Evolutionary conservation across 2,113 vertebrate genomes (phyloP), one percentile per base, ranked within the genome.

Genomic region (Osmerus mordax): DNA sequence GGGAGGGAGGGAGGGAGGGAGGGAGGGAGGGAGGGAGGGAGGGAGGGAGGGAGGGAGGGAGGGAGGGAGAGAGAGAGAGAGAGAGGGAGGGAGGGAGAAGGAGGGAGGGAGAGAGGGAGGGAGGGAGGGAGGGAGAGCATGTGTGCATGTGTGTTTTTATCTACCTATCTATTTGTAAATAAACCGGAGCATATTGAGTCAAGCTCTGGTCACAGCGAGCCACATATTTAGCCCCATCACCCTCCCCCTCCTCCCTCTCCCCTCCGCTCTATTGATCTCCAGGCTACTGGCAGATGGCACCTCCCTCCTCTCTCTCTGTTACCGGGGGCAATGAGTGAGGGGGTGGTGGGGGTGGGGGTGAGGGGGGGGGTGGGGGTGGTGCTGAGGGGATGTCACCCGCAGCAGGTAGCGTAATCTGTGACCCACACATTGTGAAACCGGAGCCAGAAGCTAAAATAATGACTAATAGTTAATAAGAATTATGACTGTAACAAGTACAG

Each of bases 271-370:
- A 90, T 91, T 92, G 88, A 91, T 90, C 87, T 86, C 58, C 18
- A 64, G 83, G 82, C 80, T 81, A 78, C 87, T 83, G 87, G 88
- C 90, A 91, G 91, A 91, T 91, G 91, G 90, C 74, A 75, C 36
- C 23, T 18, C 23, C 7, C 76, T 13, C 60, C 32, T 74, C 77
- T 70, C 76, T 65, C 77, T 61, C 80, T 74, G 83, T 88, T 82
- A 89, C 84, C 23, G 81, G 69, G 80, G 84, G 86, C 76, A 89
- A 89, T 80, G 72, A 84, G 78, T 77, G 71, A 67, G 67, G 47
- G 52, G 47, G 65, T 67, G 61, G 64, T 59, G 53, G 52, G 55
- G 66, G 71, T 71, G 67, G 36, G 52, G 47, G 65, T 70, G 61
- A 60, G 60, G 53, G 65, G 67, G 61, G 63, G 65, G 66, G 6